A percentile compares a stretch with the other conserved stretches of the same genome.
phyloP scores from a whole-genome alignment of 2,113 vertebrate genomes.

The Hyperoodon ampullatus region DNA sequence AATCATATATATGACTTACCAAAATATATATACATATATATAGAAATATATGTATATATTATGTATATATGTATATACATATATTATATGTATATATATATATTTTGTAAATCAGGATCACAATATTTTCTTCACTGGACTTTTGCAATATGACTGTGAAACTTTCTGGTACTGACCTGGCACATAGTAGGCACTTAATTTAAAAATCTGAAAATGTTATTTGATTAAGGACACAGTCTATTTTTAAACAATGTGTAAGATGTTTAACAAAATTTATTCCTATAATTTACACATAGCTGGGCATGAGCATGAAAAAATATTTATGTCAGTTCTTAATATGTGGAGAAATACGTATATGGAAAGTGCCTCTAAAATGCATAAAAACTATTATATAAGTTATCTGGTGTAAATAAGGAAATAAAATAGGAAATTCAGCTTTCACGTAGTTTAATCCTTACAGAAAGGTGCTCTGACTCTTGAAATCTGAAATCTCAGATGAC shows the following conservation, averaged over 20 bases:
- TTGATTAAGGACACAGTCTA: not conserved
- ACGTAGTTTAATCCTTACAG: not conserved
- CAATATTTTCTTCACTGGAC: not conserved
- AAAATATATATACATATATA: not conserved
- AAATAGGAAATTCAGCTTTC: not conserved
- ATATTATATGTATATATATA: not conserved
- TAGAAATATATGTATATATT: not conserved
- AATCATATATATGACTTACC: not conserved
- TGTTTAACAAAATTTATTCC: not conserved
- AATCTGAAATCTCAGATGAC: not conserved
- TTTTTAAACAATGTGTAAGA: not conserved
- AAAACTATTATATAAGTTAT: slow-evolving; percentile 2
- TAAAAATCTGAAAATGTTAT: not conserved
- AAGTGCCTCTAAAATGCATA: not conserved
- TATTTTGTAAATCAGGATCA: not conserved
- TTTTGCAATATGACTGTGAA: not conserved
- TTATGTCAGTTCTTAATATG: not conserved
- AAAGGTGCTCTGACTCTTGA: not conserved
- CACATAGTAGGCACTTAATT: not conserved
- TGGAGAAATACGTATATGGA: not conserved
- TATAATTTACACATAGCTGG: not conserved
- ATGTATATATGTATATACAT: not conserved
- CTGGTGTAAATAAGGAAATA: not conserved
- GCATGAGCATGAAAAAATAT: not conserved
- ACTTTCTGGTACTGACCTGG: not conserved